These are phyloP conservation scores for Hemicordylus capensis DNA, from an alignment of 2,113 vertebrate genomes.

Conservation along the genomic window DNA sequence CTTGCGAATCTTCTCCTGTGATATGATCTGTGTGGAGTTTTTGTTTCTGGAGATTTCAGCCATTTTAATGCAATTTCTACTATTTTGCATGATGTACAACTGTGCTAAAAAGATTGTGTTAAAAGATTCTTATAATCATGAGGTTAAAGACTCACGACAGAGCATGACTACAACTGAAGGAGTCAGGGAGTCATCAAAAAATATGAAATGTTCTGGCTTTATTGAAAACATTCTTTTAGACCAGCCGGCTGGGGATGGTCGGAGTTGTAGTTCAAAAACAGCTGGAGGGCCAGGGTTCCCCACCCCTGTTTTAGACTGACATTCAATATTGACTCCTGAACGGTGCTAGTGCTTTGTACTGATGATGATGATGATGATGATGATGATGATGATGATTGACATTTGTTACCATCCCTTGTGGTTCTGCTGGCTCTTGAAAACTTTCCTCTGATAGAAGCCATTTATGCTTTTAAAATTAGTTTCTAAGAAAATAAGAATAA, in stretches of 20 bases:
- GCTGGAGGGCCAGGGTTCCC: too few relatives aligned
- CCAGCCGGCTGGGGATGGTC: too few relatives aligned
- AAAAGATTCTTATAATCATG: background rate
- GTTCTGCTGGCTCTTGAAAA: background rate
- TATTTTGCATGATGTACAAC: background rate
- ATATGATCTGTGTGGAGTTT: background rate
- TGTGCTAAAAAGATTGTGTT: too few relatives aligned
- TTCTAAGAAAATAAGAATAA: background rate
- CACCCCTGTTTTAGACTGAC: too few relatives aligned
- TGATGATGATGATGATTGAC: too few relatives aligned
- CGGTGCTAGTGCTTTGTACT: background rate
- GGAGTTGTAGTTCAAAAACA: too few relatives aligned
- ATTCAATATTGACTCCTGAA: background rate
- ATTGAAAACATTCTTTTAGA: background rate
- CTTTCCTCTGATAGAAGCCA: background rate
- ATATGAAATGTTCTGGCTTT: slow-evolving; percentile 26
- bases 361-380: too few relatives aligned
- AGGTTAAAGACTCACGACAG: background rate
- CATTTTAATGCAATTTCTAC: background rate
- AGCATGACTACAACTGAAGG: background rate
- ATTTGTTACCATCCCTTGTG: background rate
- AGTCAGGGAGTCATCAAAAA: background rate
- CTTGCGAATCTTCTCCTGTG: slow-evolving; percentile 17
- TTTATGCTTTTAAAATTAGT: background rate
- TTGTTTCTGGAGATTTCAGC: background rate